Evolutionary conservation across 2,888 invertebrate genomes (phyloP).

Genomic region (Trichogramma dendrolimi): DNA sequence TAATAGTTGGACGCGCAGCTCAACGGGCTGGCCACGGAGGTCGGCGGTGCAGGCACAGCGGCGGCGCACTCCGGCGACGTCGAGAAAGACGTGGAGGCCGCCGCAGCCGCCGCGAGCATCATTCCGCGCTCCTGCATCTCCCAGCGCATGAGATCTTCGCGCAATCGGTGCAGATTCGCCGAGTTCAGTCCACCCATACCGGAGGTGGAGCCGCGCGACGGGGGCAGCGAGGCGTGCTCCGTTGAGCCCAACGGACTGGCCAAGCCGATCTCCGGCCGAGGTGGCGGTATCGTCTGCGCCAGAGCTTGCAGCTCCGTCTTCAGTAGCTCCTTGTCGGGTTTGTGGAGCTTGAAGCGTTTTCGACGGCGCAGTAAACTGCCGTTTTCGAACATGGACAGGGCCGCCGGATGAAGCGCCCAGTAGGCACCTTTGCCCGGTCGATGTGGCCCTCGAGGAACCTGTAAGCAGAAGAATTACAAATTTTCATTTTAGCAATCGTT

Average conservation of each 20-base stretch:
- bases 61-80: constrained; percentile 51
- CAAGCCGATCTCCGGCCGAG: constrained; percentile 34
- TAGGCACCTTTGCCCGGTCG: constrained; percentile 81
- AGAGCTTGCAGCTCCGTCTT: constrained; percentile 50
- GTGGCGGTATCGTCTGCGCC: constrained; percentile 48
- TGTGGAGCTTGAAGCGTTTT: constrained; percentile 78
- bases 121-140: constrained; percentile 50
- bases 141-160: constrained; percentile 48
- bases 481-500: background rate
- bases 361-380: constrained; percentile 75
- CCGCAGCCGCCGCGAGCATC: constrained; percentile 42
- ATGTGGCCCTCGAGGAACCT: constrained; percentile 72
- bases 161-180: constrained; percentile 46
- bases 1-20: constrained; percentile 43
- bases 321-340: constrained; percentile 63
- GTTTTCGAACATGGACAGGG: constrained; percentile 83
- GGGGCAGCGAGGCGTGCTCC: constrained; percentile 21
- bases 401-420: constrained; percentile 77
- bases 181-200: constrained; percentile 48
- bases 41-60: constrained; percentile 38
- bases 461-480: constrained; percentile 29
- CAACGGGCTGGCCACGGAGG: constrained; percentile 29
- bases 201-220: constrained; percentile 44
- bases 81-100: constrained; percentile 26
- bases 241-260: constrained; percentile 43